These are phyloP conservation scores for Dissostichus mawsoni DNA, from an alignment of 2,113 vertebrate species.

Conservation along the genomic window DNA sequence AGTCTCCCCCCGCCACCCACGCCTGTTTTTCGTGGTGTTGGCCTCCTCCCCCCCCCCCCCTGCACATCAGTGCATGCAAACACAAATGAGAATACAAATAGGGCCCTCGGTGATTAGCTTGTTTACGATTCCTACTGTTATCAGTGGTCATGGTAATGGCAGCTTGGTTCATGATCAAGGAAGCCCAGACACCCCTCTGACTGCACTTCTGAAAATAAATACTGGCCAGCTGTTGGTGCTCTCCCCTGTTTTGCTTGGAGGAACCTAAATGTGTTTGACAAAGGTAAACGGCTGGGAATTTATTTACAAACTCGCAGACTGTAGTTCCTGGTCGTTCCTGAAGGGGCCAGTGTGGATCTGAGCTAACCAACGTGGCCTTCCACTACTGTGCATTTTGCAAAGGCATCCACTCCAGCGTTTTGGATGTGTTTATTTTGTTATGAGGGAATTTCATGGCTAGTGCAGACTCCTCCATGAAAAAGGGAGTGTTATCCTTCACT, in stretches of 20 bases:
- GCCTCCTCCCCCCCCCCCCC: background rate
- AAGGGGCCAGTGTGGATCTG: slow-evolving; percentile 80
- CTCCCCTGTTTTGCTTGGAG: slow-evolving; percentile 63
- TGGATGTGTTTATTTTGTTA: slow-evolving; percentile 79
- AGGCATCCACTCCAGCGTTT: slow-evolving; percentile 61
- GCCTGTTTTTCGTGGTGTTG: background rate
- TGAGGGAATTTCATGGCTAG: slow-evolving; percentile 73
- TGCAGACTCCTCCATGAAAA: slow-evolving; percentile 62
- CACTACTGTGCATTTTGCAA: slow-evolving; percentile 49
- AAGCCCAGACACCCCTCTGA: slow-evolving; percentile 66
- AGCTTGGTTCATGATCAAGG: slow-evolving; percentile 66
- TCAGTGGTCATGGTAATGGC: slow-evolving; percentile 63
- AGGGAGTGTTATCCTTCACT: slow-evolving; percentile 65
- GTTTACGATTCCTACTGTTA: slow-evolving; percentile 65
- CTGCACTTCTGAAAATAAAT: slow-evolving; percentile 71
- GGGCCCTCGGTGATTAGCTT: slow-evolving; percentile 66
- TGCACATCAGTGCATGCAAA: slow-evolving; percentile 48
- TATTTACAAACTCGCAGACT: slow-evolving; percentile 49
- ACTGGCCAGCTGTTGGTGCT: slow-evolving; percentile 63
- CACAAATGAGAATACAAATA: slow-evolving; percentile 64
- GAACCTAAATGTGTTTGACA: slow-evolving; percentile 74
- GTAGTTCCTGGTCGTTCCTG: slow-evolving; percentile 25
- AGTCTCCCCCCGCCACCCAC: slow-evolving; percentile 6
- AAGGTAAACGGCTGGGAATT: slow-evolving; percentile 75
- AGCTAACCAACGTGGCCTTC: background rate